These are phyloP conservation scores for Polypterus bichir DNA, from an alignment of 2,113 vertebrate species.

Conservation along the genomic window DNA sequence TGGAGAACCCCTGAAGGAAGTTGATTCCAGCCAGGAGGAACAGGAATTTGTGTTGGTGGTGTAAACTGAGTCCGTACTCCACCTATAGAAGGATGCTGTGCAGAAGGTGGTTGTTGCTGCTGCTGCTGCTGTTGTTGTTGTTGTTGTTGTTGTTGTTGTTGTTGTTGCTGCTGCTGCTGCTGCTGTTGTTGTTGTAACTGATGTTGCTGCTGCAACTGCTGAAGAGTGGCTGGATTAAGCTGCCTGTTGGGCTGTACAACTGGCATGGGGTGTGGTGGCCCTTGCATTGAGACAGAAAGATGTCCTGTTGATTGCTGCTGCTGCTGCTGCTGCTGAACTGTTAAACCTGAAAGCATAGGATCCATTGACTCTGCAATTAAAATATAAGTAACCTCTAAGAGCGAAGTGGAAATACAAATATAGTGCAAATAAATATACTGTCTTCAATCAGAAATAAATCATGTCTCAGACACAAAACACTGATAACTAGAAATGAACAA, in stretches of 20 bases:
- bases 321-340: slow-evolving; percentile 60
- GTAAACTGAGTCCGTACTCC: slow-evolving; percentile 78
- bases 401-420: no score
- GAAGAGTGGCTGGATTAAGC: slow-evolving; percentile 74
- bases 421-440: no score
- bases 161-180: slow-evolving; percentile 59
- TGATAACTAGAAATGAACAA: no score
- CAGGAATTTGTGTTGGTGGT: slow-evolving; percentile 72
- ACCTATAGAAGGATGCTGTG: slow-evolving; percentile 43
- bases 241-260: slow-evolving; percentile 70
- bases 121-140: slow-evolving; percentile 63
- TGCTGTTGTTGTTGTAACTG: slow-evolving; percentile 34
- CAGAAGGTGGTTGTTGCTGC: slow-evolving; percentile 47
- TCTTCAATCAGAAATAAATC: no score
- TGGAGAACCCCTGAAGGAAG: slow-evolving; percentile 78
- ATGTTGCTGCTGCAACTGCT: slow-evolving; percentile 67
- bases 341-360: slow-evolving; percentile 77
- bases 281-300: slow-evolving; percentile 64
- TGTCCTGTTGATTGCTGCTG: slow-evolving; percentile 61
- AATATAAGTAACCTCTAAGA: neutral
- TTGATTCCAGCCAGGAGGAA: slow-evolving; percentile 88
- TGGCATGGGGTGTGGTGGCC: slow-evolving; percentile 83
- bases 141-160: slow-evolving; percentile 41
- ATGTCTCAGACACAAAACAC: no score
- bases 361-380: slow-evolving; percentile 70